Evolutionary conservation across 2,113 vertebrate species (phyloP).

Genomic region (Pipra filicauda): DNA sequence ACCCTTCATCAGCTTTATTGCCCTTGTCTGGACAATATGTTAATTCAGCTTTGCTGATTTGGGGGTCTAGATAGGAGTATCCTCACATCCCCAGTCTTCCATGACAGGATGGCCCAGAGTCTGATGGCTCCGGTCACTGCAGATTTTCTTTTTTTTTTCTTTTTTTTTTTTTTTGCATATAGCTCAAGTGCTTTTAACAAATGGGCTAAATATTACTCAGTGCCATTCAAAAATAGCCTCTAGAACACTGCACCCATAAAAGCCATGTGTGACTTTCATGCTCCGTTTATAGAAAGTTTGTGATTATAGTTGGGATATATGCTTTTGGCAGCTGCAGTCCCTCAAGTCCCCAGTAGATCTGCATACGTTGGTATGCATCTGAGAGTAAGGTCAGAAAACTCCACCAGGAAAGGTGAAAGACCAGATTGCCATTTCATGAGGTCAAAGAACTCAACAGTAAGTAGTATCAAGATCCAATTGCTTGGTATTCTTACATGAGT

Average conservation of each 20-base stretch:
- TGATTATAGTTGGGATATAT: neutral
- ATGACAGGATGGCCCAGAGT: neutral
- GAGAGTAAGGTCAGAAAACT: neutral
- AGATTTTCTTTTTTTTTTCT: neutral
- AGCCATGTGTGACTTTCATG: neutral
- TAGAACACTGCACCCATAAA: neutral
- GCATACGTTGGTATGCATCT: accelerated
- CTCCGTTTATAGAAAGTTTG: neutral
- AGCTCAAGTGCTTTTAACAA: neutral
- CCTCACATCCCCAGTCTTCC: neutral
- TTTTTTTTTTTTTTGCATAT: neutral
- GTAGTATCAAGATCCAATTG: neutral
- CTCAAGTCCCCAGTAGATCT: neutral
- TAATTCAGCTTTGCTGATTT: neutral
- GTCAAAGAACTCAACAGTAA: neutral
- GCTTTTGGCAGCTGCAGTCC: neutral
- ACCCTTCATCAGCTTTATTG: neutral
- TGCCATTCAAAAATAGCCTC: neutral
- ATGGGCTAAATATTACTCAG: neutral
- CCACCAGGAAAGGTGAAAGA: neutral
- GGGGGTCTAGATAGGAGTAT: neutral
- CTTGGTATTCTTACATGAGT: accelerated
- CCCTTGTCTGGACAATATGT: neutral
- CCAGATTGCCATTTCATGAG: neutral
- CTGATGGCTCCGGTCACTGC: accelerated